Conservation (phyloP, 1,140 invertebrate genomes). For the Spodoptera litura region DNA sequence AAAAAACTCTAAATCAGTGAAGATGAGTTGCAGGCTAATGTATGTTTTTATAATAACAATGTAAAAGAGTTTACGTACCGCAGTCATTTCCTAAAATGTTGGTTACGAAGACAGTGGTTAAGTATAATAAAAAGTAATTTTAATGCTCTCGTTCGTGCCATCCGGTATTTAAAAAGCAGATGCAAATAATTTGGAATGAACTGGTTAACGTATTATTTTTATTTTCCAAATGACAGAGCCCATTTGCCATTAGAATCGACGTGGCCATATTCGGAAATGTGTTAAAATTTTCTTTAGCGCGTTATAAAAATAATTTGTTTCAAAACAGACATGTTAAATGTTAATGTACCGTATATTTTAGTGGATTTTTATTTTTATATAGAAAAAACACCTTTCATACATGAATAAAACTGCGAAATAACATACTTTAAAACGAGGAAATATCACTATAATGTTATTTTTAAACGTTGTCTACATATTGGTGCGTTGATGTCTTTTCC, state of each 20-base stretch:
- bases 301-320: not conserved
- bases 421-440: no score
- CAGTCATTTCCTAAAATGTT: constrained; percentile 52
- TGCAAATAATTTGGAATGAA: constrained; percentile 58
- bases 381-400: no score
- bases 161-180: constrained; percentile 66
- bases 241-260: constrained; percentile 32
- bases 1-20: not conserved
- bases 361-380: no score
- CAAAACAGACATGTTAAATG: no score
- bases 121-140: constrained; percentile 63
- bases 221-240: constrained; percentile 29
- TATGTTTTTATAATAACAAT: constrained; percentile 33
- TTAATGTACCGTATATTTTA: no score
- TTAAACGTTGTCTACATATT: not conserved
- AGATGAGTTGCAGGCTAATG: constrained; percentile 14
- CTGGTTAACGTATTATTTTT: constrained; percentile 33
- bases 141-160: constrained; percentile 56
- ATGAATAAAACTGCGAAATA: no score
- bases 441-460: not conserved
- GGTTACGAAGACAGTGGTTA: constrained; percentile 57
- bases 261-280: not conserved
- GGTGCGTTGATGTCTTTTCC: constrained; percentile 43
- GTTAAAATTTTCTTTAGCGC: not conserved
- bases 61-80: constrained; percentile 20